These are phyloP conservation scores for Camponotus fellah DNA, from an alignment of 2,888 invertebrate species.

Conservation along the genomic window DNA sequence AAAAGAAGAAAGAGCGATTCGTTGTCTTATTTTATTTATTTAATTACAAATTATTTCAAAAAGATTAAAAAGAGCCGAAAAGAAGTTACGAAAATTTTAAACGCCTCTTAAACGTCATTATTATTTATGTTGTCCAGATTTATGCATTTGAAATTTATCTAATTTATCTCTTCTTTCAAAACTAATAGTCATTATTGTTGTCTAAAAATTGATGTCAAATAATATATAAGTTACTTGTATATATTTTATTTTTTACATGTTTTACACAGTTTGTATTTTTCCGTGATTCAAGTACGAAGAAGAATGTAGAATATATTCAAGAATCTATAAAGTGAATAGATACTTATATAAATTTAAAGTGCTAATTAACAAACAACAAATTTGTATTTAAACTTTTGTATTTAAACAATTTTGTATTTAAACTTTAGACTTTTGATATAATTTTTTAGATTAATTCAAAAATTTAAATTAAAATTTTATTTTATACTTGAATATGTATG, in stretches of 20 bases:
- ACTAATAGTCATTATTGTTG: neutral
- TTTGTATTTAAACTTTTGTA: neutral
- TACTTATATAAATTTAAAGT: neutral
- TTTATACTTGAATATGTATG: slow-evolving; percentile 7
- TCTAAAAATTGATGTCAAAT: neutral
- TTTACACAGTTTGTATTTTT: neutral
- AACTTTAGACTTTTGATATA: neutral
- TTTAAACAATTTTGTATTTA: neutral
- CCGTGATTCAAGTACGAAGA: neutral
- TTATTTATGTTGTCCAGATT: neutral
- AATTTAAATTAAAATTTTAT: neutral
- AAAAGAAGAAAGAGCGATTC: neutral
- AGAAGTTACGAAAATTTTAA: neutral
- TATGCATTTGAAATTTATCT: neutral
- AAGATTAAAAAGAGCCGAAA: neutral
- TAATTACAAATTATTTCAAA: neutral
- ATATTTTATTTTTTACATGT: neutral
- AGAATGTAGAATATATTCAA: neutral
- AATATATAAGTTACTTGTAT: neutral
- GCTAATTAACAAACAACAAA: neutral
- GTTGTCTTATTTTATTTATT: neutral
- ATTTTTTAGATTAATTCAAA: neutral
- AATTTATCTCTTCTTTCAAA: neutral
- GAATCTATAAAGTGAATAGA: neutral
- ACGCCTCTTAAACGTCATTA: neutral